Evolutionary conservation across 2,888 invertebrate genomes (phyloP).

Genomic region (Drosophila antonietae): DNA sequence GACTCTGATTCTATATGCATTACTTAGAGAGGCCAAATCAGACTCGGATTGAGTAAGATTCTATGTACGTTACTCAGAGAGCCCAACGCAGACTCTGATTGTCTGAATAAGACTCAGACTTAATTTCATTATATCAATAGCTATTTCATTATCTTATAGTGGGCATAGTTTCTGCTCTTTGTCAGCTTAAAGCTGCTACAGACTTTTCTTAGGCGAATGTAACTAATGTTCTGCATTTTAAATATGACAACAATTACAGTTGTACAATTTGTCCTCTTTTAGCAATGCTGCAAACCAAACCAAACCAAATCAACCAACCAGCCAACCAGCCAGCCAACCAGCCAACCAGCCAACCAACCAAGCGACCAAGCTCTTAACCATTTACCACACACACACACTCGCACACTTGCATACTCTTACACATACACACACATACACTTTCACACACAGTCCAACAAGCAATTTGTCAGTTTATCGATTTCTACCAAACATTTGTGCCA

Average conservation of each 20-base stretch:
- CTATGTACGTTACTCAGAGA: background rate
- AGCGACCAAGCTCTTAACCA: constrained; percentile 76
- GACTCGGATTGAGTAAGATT: no score
- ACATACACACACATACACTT: constrained; percentile 12
- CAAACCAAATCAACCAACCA: constrained; percentile 14
- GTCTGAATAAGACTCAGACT: background rate
- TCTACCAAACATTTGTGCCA: constrained; percentile 81
- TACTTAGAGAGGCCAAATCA: no score
- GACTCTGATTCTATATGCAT: no score
- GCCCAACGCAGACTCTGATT: background rate
- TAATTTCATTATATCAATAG: background rate
- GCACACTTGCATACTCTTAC: constrained; percentile 22
- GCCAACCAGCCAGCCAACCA: background rate
- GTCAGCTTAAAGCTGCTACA: constrained; percentile 28
- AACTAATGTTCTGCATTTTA: constrained; percentile 77
- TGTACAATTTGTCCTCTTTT: constrained; percentile 79
- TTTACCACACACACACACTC: constrained; percentile 62
- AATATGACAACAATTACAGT: constrained; percentile 80
- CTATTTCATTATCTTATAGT: background rate
- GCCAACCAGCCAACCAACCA: constrained; percentile 23
- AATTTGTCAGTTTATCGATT: constrained; percentile 83
- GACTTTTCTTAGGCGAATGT: constrained; percentile 43
- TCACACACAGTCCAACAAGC: constrained; percentile 73
- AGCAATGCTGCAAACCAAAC: constrained; percentile 58
- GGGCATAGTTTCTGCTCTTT: background rate